These are phyloP conservation scores for Chloroceryle amazona DNA, from an alignment of 2,797 vertebrate species.

Conservation along the genomic window DNA sequence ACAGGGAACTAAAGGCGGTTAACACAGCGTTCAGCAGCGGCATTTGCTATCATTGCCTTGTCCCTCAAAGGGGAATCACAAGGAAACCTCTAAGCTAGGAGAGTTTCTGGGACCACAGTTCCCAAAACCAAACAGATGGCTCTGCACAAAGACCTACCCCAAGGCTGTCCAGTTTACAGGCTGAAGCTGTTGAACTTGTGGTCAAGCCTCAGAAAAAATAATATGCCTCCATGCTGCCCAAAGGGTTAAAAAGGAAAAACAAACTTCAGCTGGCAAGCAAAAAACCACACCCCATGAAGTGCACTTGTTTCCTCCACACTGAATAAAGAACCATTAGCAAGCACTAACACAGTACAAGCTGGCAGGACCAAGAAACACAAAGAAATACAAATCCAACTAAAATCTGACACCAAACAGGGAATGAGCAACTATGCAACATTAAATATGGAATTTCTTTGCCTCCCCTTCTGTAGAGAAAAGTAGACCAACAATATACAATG, in stretches of 20 bases:
- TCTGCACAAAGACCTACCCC: not conserved
- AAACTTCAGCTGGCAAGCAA: not conserved
- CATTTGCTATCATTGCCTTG: not conserved
- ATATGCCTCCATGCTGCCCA: fast-evolving
- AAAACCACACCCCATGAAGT: fast-evolving
- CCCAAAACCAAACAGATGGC: not conserved
- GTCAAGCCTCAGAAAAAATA: not conserved
- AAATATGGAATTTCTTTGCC: not conserved
- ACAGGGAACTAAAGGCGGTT: too few species aligned
- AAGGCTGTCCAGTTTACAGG: not conserved
- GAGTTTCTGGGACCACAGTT: not conserved
- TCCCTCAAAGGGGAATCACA: not conserved
- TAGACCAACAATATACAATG: not conserved
- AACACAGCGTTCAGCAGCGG: not conserved
- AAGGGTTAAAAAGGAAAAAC: not conserved
- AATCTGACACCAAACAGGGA: not conserved
- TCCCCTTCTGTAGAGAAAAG: not conserved
- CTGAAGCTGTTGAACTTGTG: not conserved
- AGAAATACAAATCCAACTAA: not conserved
- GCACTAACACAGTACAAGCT: not conserved
- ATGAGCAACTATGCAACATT: not conserved
- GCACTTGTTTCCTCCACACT: not conserved
- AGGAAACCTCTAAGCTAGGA: not conserved
- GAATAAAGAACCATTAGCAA: not conserved
- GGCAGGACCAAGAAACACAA: not conserved